Evolutionary conservation across 2,797 vertebrate genomes (phyloP), one percentile per base, ranked within the genome.

Genomic region (Ctenopoma kingsleyae): DNA sequence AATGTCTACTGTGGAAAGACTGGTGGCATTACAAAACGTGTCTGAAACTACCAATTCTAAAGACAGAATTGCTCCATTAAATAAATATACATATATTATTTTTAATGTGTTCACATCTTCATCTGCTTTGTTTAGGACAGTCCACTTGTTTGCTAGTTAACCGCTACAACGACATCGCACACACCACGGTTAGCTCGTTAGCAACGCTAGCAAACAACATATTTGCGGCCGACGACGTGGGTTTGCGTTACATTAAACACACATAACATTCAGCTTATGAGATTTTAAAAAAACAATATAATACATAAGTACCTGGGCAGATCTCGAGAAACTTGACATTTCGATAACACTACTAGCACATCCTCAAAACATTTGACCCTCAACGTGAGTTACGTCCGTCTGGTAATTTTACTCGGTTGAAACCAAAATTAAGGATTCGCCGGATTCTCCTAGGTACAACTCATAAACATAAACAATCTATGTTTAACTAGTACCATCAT

Each of bases 261-360:
- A 51, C 25, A 3, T 27, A 19, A 35, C 1, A 2, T 0, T 40
- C 10, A 46, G 4, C 19, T 0, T 5, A 2, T 2, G 8, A 11
- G 2, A 23, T n/a, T n/a, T n/a, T 46, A 2, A 5, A 35, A 30
- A 11, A 3, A 8, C 8, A 8, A n/a, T 8, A 0, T 7, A 2
- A 16, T 3, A 1, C 0, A 7, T 10, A 6, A 5, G 83, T 90
- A 95, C 95, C 95, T 96, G 94, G 6, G 94, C 94, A 68, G 93
- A 92, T 92, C 94, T 93, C 6, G 93, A 94, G 76, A 95, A 95
- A 90, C 89, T 95, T 22, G 95, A 94, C 95, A 96, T 96, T 53
- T 74, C 51, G 7, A 61, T 20, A 17, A 64, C 4, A 36, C 22
- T 72, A 77, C 0, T 2, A 23, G 43, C 7, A 59, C 77, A 90